phyloP scores from a whole-genome alignment of 2,888 invertebrate species.

The Teleogryllus oceanicus region DNA sequence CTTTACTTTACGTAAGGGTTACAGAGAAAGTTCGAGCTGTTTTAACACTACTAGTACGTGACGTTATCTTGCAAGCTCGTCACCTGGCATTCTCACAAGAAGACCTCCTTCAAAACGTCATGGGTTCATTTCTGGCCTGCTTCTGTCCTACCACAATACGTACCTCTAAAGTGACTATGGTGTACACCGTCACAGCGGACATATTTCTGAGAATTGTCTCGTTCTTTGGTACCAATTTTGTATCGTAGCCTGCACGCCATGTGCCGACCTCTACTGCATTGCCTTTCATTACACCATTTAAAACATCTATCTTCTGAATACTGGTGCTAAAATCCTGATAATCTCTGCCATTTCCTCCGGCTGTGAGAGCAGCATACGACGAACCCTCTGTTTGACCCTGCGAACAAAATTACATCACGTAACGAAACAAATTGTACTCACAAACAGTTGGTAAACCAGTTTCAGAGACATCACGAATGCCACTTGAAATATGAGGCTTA shows the following conservation, averaged over 20 bases:
- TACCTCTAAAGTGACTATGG: conserved; percentile 81
- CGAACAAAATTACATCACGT: background rate
- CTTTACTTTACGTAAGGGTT: too few relatives aligned
- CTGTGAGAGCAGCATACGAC: conserved; percentile 65
- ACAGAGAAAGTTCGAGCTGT: too few relatives aligned
- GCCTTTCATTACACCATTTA: conserved; percentile 64
- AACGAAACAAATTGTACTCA: too few relatives aligned
- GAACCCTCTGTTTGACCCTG: conserved; percentile 54
- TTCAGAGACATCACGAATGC: too few relatives aligned
- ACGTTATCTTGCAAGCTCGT: too few relatives aligned
- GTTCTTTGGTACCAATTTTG: conserved; percentile 62
- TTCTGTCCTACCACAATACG: conserved; percentile 43
- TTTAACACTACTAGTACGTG: too few relatives aligned
- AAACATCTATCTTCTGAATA: conserved; percentile 65
- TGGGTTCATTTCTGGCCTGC: too few relatives aligned
- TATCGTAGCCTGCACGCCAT: conserved; percentile 74
- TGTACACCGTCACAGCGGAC: conserved; percentile 78
- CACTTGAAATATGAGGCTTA: too few relatives aligned
- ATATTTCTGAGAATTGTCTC: conserved; percentile 67
- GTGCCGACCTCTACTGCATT: conserved; percentile 67
- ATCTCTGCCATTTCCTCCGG: conserved; percentile 66
- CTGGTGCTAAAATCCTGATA: conserved; percentile 68
- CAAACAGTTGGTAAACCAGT: too few relatives aligned
- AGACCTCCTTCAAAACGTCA: too few relatives aligned
- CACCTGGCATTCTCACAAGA: too few relatives aligned